These are phyloP conservation scores for Sebastes oblongus DNA, from an alignment of 2,797 vertebrate genomes.

Conservation along the genomic window DNA sequence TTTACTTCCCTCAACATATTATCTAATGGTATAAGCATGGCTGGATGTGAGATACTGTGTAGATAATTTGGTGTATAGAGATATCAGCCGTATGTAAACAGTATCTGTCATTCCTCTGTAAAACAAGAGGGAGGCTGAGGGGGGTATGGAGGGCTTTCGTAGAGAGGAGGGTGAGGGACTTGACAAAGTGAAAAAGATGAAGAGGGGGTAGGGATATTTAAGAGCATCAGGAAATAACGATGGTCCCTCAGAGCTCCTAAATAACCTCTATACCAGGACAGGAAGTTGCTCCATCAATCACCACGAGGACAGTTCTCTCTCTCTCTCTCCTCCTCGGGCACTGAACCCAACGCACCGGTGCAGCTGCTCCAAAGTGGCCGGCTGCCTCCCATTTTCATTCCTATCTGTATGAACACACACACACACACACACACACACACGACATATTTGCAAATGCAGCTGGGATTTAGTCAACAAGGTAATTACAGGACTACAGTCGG, in stretches of 20 bases:
- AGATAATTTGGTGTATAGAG: constrained; percentile 49
- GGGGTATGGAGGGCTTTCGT: not conserved
- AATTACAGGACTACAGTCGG: constrained; percentile 67
- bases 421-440: constrained; percentile 9
- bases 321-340: constrained; percentile 44
- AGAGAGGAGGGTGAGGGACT: constrained; percentile 1
- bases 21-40: constrained; percentile 61
- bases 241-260: constrained; percentile 57
- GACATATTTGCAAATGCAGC: constrained; percentile 44
- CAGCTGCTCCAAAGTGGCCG: constrained; percentile 60
- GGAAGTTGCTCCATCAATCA: constrained; percentile 70
- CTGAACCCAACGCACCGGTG: constrained; percentile 22
- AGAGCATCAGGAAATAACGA: constrained; percentile 65
- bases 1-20: constrained; percentile 60
- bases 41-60: constrained; percentile 45
- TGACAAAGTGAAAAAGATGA: constrained; percentile 28
- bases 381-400: constrained; percentile 70
- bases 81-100: constrained; percentile 58
- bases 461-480: constrained; percentile 57
- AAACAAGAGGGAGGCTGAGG: constrained; percentile 19
- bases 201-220: constrained; percentile 45
- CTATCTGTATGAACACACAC: constrained; percentile 48
- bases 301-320: constrained; percentile 28
- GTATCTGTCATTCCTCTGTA: constrained; percentile 48
- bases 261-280: constrained; percentile 54